phyloP scores from a whole-genome alignment of 2,113 vertebrate genomes.

The Proteles cristata region DNA sequence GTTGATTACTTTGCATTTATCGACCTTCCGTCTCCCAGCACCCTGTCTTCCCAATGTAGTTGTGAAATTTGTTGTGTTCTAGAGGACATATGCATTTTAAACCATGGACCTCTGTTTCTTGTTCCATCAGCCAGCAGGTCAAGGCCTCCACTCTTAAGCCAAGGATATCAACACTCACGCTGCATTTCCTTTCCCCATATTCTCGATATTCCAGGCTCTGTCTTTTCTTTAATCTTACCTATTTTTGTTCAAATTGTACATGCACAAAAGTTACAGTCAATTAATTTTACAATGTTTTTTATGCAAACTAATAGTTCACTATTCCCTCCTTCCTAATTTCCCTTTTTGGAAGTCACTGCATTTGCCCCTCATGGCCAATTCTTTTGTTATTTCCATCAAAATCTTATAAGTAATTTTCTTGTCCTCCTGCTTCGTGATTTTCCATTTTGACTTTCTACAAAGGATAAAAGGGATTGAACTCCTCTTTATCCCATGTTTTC shows the following conservation, averaged over 20 bases:
- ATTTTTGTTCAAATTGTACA: neutral
- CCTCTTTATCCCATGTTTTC: neutral
- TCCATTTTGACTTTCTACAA: neutral
- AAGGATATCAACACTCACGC: neutral
- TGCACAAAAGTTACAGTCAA: neutral
- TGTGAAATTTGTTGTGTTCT: neutral
- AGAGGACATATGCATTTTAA: neutral
- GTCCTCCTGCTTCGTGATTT: neutral
- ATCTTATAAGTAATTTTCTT: neutral
- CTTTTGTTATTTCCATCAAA: neutral
- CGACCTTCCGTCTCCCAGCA: neutral
- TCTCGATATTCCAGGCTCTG: neutral
- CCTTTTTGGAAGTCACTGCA: neutral
- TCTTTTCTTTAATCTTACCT: neutral
- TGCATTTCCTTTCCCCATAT: neutral
- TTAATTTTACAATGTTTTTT: neutral
- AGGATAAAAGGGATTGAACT: neutral
- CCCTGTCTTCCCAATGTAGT: accelerated
- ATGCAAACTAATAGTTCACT: neutral
- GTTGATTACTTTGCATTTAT: neutral
- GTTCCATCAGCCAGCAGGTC: neutral
- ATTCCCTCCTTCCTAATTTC: neutral
- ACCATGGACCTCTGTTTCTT: neutral
- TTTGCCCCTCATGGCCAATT: neutral
- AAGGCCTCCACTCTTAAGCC: neutral